These are phyloP conservation scores for Sicus ferrugineus DNA, from an alignment of 2,888 invertebrate genomes.

Conservation along the genomic window DNA sequence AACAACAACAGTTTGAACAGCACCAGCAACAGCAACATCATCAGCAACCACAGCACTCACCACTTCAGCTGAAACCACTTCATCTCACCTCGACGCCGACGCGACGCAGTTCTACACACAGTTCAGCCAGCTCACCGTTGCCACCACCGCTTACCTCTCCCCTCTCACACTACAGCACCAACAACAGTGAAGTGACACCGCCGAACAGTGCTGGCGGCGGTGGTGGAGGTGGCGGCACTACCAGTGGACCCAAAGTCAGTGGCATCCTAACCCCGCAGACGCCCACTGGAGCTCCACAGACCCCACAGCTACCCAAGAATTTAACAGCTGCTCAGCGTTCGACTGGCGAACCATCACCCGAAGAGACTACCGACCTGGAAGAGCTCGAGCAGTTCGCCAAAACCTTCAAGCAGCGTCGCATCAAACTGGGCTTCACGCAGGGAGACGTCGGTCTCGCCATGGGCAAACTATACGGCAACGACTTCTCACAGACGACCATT, in stretches of 20 bases:
- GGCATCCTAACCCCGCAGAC: slow-evolving; percentile 70
- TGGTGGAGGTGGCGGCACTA: background rate
- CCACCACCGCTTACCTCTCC: slow-evolving; percentile 41
- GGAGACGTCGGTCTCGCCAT: slow-evolving; percentile 98
- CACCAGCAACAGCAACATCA: slow-evolving; percentile 34
- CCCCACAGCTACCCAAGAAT: slow-evolving; percentile 65
- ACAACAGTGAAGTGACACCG: slow-evolving; percentile 62
- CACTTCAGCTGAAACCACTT: slow-evolving; percentile 31
- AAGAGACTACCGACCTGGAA: slow-evolving; percentile 96
- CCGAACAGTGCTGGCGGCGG: slow-evolving; percentile 58
- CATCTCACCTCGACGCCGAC: slow-evolving; percentile 58
- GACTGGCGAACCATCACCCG: slow-evolving; percentile 82
- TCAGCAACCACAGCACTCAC: slow-evolving; percentile 37
- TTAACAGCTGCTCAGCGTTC: slow-evolving; percentile 68
- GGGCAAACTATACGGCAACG: slow-evolving; percentile 98
- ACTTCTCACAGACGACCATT: slow-evolving; percentile 99
- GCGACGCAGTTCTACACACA: slow-evolving; percentile 59
- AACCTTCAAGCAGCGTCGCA: slow-evolving; percentile 95
- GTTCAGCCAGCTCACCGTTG: slow-evolving; percentile 61
- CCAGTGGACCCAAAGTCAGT: slow-evolving; percentile 56
- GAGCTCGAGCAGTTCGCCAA: slow-evolving; percentile 98
- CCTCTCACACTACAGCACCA: slow-evolving; percentile 33
- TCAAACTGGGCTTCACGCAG: slow-evolving; percentile 98
- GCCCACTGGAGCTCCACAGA: slow-evolving; percentile 63
- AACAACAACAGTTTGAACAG: slow-evolving; percentile 36